A percentile compares a stretch with the other conserved stretches of the same genome.
These are phyloP conservation scores for Ephydatia muelleri DNA, from an alignment of 37 sponge, comb jelly and placozoan genomes.

Conservation along the genomic window DNA sequence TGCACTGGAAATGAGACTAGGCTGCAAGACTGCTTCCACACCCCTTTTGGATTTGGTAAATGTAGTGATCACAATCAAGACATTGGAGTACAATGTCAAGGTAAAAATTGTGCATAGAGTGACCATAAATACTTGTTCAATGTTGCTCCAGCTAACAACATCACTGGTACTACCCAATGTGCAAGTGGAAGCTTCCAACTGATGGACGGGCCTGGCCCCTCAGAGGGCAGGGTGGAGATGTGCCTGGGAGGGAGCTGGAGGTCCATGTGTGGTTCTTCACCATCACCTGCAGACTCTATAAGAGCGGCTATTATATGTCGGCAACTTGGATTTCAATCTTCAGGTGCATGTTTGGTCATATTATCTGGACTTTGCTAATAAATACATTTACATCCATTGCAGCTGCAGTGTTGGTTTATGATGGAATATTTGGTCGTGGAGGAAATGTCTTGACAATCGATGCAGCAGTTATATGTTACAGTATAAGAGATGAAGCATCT, in stretches of 20 bases:
- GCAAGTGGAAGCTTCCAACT: neutral
- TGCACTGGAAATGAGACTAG: neutral
- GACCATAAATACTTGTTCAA: neutral
- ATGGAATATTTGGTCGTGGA: neutral
- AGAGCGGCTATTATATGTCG: neutral
- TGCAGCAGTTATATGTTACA: neutral
- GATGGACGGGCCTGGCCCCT: neutral
- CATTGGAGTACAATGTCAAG: neutral
- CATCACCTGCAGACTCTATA: neutral
- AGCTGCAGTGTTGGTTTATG: neutral
- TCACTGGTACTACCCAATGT: neutral
- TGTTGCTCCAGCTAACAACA: neutral
- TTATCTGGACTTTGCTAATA: neutral
- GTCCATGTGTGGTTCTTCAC: neutral
- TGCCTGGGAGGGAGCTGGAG: neutral
- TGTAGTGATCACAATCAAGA: neutral
- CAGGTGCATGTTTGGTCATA: neutral
- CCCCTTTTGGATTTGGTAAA: neutral
- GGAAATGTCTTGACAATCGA: neutral
- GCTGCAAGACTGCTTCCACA: neutral
- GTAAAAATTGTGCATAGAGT: neutral
- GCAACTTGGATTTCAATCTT: neutral
- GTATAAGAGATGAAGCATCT: neutral
- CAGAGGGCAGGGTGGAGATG: neutral
- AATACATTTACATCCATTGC: neutral